Base-by-base conservation (phyloP, 2,797 vertebrate species). In the Chelonia mydas region DNA sequence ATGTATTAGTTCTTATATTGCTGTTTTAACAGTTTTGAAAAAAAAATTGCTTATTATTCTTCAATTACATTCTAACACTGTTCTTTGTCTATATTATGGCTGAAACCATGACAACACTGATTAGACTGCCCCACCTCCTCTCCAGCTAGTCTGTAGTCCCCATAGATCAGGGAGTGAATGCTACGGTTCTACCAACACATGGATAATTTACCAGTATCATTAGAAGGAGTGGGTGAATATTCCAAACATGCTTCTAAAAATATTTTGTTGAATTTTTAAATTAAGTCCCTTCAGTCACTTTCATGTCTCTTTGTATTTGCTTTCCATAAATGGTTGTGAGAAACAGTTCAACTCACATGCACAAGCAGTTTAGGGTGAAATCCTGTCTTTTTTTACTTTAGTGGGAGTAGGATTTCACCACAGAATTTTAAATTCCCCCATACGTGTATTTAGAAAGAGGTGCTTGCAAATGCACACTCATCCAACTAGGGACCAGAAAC, bases 201-300 rank as follows among this genome's bases (percentile, higher is more conserved):
- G 78, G 93, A 90, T 93, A 81, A 61, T 68, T 84, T 93, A 84
- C 72, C 25, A 47, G 10, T 3, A 82, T 33, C 27, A 77, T 84
- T 82, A 87, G 74, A 0, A 5, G 82, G 82, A 82, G 55, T 12
- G 9, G 0, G 41, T 45, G 65, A 81, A 28, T 84, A 93, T 82
- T 86, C 74, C 87, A 91, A 94, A 90, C 90, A 74, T 0, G 0
- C 84, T 92, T 89, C 74, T 94, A 78, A 74, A 93, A 91, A 27
- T 27, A 78, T 90, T 91, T 89, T 95, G 93, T 93, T 95, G 86
- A 90, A 72, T 83, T 83, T 41, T 93, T 57, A 16, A 1, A 65
- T 55, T 82, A 83, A 31, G 88, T 90, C 96, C 92, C 82, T 74
- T 50, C 90, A 65, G 5, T 1, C n/a, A 8, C 77, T 86, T 45